Percentiles rank a stretch among this genome's conserved stretches.
These are phyloP conservation scores for Melanostoma mellinum DNA, from an alignment of 2,888 invertebrate genomes.

Conservation along the genomic window DNA sequence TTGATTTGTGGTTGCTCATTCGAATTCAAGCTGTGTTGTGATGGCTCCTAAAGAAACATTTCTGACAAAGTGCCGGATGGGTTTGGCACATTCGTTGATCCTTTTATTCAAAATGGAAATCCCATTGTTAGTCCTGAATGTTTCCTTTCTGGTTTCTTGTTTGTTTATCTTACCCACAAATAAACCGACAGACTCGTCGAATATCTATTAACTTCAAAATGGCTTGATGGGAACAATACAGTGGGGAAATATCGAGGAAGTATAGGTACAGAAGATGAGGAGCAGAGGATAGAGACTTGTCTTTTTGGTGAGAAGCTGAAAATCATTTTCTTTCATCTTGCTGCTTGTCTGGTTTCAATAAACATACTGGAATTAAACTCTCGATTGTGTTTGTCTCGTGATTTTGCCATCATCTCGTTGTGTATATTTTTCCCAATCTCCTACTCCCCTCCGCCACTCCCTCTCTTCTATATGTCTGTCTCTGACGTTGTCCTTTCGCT, in stretches of 20 bases:
- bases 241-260: too few relatives aligned
- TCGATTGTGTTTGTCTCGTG: conserved; percentile 53
- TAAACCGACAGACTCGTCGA: conserved; percentile 40
- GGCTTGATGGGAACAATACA: background rate
- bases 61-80: conserved; percentile 52
- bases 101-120: conserved; percentile 51
- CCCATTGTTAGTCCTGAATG: conserved; percentile 42
- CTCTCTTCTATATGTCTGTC: background rate
- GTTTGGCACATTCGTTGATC: conserved; percentile 50
- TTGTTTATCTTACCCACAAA: conserved; percentile 47
- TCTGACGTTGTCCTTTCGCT: conserved; percentile 58
- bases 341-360: conserved; percentile 39
- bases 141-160: conserved; percentile 41
- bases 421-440: background rate
- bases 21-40: conserved; percentile 41
- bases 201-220: conserved; percentile 42
- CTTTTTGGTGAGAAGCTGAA: conserved; percentile 33
- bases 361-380: conserved; percentile 64
- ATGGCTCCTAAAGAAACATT: conserved; percentile 44
- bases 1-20: conserved; percentile 58
- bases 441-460: too few relatives aligned
- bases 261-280: background rate
- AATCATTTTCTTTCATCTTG: conserved; percentile 29
- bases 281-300: conserved; percentile 38
- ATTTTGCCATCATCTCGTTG: conserved; percentile 37